phyloP scores from a whole-genome alignment of 2,888 invertebrate genomes.

The Drosophila fulvimacula region DNA sequence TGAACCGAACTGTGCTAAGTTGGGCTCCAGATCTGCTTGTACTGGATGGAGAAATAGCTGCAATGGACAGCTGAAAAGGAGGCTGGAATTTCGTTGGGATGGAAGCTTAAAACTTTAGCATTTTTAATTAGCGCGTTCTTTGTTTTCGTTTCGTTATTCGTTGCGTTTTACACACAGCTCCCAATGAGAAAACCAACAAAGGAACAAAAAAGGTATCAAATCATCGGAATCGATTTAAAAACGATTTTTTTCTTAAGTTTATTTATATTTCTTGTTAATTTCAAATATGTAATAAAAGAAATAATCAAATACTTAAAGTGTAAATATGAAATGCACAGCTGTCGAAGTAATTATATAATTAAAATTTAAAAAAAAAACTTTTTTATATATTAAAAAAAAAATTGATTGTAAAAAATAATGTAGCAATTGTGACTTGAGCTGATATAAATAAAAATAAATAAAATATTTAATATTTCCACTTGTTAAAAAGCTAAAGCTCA shows the following conservation, averaged over 20 bases:
- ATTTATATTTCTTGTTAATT: background rate
- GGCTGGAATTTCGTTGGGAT: constrained; percentile 72
- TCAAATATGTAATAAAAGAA: background rate
- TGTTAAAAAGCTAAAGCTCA: too few species aligned
- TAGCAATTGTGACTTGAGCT: too few species aligned
- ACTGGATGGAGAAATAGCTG: constrained; percentile 72
- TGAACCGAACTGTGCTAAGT: constrained; percentile 39
- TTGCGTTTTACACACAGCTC: constrained; percentile 61
- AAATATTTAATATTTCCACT: background rate
- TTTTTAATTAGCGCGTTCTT: constrained; percentile 85
- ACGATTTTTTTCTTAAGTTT: constrained; percentile 11
- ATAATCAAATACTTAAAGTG: background rate
- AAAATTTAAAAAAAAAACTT: too few species aligned
- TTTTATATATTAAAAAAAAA: too few species aligned
- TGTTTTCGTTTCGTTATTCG: constrained; percentile 84
- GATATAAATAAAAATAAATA: too few species aligned
- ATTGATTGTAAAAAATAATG: too few species aligned
- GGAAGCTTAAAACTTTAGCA: constrained; percentile 80
- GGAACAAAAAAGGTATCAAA: constrained; percentile 1
- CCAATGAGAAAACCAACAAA: constrained; percentile 13
- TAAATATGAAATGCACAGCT: too few species aligned
- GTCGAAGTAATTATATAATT: background rate
- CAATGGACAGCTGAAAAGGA: constrained; percentile 78
- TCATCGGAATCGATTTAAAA: constrained; percentile 57
- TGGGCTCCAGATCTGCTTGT: constrained; percentile 50